phyloP scores from a whole-genome alignment of 2,797 vertebrate species.

The Nannoperca obscura region DNA sequence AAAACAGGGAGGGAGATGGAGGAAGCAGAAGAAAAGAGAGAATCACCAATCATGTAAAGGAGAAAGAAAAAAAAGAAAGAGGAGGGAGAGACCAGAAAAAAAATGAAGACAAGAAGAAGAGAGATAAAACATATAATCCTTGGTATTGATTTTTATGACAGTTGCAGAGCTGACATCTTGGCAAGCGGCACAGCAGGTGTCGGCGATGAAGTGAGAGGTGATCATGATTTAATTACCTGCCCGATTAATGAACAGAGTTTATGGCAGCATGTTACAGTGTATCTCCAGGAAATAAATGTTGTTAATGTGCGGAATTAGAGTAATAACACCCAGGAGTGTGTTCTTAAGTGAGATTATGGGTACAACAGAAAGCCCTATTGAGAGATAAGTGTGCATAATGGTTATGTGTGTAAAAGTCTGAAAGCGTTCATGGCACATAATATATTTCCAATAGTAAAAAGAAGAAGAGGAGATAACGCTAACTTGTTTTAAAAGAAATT shows the following conservation, averaged over 20 bases:
- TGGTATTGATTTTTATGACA: conserved; percentile 27
- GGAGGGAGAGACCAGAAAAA: neutral
- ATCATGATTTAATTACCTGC: conserved; percentile 47
- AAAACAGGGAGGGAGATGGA: neutral
- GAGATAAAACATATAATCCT: neutral
- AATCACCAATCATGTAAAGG: neutral
- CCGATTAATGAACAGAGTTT: conserved; percentile 39
- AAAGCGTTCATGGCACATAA: neutral
- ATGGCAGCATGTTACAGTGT: conserved; percentile 9
- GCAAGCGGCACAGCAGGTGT: conserved; percentile 34
- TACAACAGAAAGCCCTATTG: neutral
- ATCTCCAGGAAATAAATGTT: conserved; percentile 34
- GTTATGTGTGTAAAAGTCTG: neutral
- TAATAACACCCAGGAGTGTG: conserved; percentile 25
- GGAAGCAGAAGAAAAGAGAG: neutral
- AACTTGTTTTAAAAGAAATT: neutral
- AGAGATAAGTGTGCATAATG: neutral
- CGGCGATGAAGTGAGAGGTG: conserved; percentile 23
- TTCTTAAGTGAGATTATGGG: conserved; percentile 1
- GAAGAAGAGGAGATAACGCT: neutral
- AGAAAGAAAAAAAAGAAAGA: neutral
- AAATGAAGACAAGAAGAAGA: neutral
- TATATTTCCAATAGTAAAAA: neutral
- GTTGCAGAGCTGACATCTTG: conserved; percentile 28
- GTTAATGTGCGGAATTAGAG: conserved; percentile 30